Evolutionary conservation across 1,140 invertebrate genomes (phyloP).

Genomic region (Melanaphis sacchari): DNA sequence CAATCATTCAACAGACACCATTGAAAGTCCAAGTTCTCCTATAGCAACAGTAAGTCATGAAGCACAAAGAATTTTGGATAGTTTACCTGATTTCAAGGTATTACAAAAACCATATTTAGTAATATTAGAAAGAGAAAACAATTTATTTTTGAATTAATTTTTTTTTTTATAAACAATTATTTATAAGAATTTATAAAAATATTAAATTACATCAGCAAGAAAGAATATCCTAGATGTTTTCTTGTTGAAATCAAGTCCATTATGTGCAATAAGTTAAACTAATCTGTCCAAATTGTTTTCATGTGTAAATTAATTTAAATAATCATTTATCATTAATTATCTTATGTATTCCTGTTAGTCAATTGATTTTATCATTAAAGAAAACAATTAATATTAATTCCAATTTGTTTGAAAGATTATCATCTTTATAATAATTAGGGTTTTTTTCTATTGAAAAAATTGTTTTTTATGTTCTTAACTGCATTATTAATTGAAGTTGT

Average conservation of each 20-base stretch:
- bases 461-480: background rate
- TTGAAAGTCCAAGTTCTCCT: background rate
- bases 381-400: background rate
- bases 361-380: background rate
- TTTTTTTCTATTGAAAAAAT: background rate
- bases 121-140: constrained; percentile 41
- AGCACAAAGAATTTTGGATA: constrained; percentile 55
- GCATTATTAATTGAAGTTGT: background rate
- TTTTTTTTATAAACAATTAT: background rate
- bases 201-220: background rate
- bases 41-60: constrained; percentile 39
- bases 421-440: background rate
- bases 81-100: constrained; percentile 49
- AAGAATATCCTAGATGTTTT: background rate
- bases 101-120: constrained; percentile 56
- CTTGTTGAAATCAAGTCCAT: constrained; percentile 9
- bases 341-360: background rate
- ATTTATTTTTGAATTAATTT: constrained; percentile 11
- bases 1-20: background rate
- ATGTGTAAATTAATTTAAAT: constrained; percentile 2
- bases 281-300: constrained; percentile 33
- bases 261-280: constrained; percentile 48
- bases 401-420: background rate
- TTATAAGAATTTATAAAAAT: background rate
- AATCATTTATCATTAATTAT: background rate